Evolutionary conservation across 1,140 invertebrate genomes (phyloP).

Genomic region (Steinernema khuongi): DNA sequence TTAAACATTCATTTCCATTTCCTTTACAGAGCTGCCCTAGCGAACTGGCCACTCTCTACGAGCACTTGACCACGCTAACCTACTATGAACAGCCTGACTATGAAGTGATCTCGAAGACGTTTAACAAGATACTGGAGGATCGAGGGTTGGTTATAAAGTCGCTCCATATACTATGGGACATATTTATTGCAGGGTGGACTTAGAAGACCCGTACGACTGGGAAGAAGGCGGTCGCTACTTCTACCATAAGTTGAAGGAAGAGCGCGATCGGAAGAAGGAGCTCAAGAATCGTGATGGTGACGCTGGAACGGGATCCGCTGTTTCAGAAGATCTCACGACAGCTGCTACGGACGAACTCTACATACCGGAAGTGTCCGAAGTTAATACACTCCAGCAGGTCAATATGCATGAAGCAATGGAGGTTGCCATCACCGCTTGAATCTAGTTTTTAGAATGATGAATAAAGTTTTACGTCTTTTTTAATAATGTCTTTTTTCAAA

Average conservation of each 20-base stretch:
- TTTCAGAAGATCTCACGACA: not conserved
- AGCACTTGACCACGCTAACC: not conserved
- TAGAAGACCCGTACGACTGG: conserved; percentile 11
- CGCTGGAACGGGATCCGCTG: not conserved
- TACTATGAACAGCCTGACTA: not conserved
- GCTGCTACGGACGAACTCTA: not conserved
- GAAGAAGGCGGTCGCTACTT: conserved; percentile 12
- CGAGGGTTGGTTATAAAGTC: not conserved
- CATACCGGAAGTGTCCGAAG: not conserved
- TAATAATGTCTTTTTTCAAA: too few relatives aligned
- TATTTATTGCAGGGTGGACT: not conserved
- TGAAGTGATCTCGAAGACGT: not conserved
- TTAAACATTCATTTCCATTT: not conserved
- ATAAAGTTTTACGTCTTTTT: too few relatives aligned
- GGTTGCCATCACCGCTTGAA: not conserved
- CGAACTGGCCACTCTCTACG: not conserved
- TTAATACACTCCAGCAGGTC: not conserved
- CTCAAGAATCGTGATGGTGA: not conserved
- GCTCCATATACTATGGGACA: not conserved
- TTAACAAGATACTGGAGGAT: not conserved
- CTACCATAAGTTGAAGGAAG: not conserved
- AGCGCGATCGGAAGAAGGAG: not conserved
- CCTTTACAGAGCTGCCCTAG: not conserved
- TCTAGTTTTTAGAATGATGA: too few relatives aligned
- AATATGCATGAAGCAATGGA: not conserved